Percentiles rank a stretch among this genome's conserved stretches.
These are phyloP conservation scores for Steinernema hermaphroditum DNA, from an alignment of 2,888 invertebrate species.

Conservation along the genomic window DNA sequence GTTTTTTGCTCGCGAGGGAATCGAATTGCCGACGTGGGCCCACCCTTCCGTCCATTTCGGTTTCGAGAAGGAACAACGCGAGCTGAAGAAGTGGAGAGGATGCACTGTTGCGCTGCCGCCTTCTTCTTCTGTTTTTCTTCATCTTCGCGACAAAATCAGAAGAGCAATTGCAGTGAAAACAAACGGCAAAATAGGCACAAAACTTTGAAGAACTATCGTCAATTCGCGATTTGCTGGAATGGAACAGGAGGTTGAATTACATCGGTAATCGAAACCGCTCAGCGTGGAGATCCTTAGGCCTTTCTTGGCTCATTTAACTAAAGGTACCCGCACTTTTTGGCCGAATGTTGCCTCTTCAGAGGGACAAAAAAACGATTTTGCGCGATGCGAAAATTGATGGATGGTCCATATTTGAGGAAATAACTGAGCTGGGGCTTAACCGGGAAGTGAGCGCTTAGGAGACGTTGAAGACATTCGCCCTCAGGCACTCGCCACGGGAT, in stretches of 20 bases:
- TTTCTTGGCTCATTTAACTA: background rate
- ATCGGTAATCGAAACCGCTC: slow-evolving; percentile 20
- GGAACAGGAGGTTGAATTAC: background rate
- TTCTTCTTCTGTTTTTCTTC: too few species aligned
- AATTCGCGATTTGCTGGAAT: background rate
- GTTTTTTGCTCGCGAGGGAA: background rate
- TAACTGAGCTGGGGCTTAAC: slow-evolving; percentile 4
- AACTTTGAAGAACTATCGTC: slow-evolving; percentile 11
- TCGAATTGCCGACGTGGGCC: too few species aligned
- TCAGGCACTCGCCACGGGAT: slow-evolving; percentile 4
- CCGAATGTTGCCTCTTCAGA: background rate
- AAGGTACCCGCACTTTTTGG: background rate
- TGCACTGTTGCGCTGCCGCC: background rate
- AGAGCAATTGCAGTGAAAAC: slow-evolving; percentile 1
- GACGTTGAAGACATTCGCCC: background rate
- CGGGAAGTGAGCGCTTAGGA: slow-evolving; percentile 1
- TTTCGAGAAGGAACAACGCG: too few species aligned
- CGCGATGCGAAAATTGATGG: slow-evolving; percentile 24
- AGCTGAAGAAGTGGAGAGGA: background rate
- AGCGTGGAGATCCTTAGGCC: background rate
- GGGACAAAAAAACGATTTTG: background rate
- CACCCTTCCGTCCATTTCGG: too few species aligned
- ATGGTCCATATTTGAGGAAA: slow-evolving; percentile 21
- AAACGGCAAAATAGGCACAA: slow-evolving; percentile 2
- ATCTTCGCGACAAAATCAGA: background rate